Evolutionary conservation across 1,140 invertebrate species (phyloP).

Genomic region (Drosophila teissieri): DNA sequence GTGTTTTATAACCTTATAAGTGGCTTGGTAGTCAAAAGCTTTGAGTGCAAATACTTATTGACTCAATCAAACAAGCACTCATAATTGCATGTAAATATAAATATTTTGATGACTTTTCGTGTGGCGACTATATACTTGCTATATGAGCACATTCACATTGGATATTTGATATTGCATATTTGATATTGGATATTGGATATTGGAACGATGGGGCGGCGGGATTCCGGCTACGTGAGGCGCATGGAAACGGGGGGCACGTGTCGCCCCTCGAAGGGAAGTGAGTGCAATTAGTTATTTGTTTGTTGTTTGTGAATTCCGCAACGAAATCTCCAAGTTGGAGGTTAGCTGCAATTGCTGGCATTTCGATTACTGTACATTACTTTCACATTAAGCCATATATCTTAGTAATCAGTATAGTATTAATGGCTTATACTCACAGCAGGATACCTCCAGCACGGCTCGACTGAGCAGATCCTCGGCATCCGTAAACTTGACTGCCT

Average conservation of each 20-base stretch:
- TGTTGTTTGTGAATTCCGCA: slow-evolving; percentile 12
- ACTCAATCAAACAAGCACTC: slow-evolving; percentile 1
- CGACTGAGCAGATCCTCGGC: slow-evolving; percentile 77
- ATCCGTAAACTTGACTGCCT: slow-evolving; percentile 58
- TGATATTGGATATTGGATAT: too few species aligned
- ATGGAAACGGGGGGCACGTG: slow-evolving; percentile 69
- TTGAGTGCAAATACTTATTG: background rate
- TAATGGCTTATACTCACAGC: slow-evolving; percentile 33
- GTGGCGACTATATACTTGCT: background rate
- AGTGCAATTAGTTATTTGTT: slow-evolving; percentile 7
- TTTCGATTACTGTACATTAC: background rate
- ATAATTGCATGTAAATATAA: slow-evolving; percentile 9
- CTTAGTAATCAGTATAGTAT: too few species aligned
- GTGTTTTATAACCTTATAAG: too few species aligned
- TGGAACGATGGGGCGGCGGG: slow-evolving; percentile 10
- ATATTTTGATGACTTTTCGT: slow-evolving; percentile 7
- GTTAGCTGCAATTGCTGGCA: slow-evolving; percentile 14
- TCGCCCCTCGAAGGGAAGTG: slow-evolving; percentile 34
- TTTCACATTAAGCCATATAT: background rate
- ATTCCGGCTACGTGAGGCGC: slow-evolving; percentile 66
- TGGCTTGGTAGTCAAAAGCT: too few species aligned
- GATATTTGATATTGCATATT: slow-evolving; percentile 1
- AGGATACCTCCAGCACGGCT: slow-evolving; percentile 77
- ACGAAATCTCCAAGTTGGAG: slow-evolving; percentile 1
- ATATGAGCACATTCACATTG: background rate